A percentile compares a stretch with the other conserved stretches of the same genome.
Evolutionary conservation across 1,140 invertebrate genomes (phyloP).

Genomic region (Plutomurus gul): DNA sequence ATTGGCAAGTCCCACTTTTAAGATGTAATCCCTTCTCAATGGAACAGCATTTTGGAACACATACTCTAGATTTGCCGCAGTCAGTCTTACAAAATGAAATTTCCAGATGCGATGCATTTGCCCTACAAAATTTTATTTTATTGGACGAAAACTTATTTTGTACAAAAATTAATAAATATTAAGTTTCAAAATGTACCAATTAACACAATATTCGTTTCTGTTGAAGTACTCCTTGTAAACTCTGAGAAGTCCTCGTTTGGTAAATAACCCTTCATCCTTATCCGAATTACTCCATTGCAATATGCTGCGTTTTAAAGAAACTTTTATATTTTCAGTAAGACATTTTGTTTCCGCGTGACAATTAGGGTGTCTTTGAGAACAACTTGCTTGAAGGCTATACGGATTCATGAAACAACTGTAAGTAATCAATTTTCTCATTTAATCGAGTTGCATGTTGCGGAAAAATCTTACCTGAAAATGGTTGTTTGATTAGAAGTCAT

Average conservation of each 20-base stretch:
- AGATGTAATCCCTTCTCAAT: not conserved
- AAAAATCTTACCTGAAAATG: not conserved
- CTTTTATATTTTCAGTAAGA: not conserved
- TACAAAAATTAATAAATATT: not conserved
- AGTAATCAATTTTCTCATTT: not conserved
- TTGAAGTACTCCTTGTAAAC: constrained; percentile 1
- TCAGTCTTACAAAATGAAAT: not conserved
- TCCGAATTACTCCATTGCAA: no score
- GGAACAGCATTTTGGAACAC: constrained; percentile 28
- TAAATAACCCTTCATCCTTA: not conserved
- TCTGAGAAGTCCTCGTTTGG: not conserved
- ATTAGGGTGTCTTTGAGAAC: not conserved
- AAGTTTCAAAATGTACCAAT: not conserved
- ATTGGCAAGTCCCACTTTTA: not conserved
- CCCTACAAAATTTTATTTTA: not conserved
- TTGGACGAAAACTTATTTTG: not conserved
- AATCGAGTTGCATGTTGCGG: not conserved
- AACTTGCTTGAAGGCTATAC: not conserved
- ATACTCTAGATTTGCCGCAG: not conserved
- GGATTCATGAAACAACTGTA: no score
- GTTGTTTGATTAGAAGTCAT: not conserved
- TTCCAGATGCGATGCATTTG: not conserved
- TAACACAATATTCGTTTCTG: not conserved
- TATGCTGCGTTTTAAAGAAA: not conserved
- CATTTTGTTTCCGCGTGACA: not conserved